phyloP scores from a whole-genome alignment of 1,140 invertebrate genomes.

The Bombus superbus region DNA sequence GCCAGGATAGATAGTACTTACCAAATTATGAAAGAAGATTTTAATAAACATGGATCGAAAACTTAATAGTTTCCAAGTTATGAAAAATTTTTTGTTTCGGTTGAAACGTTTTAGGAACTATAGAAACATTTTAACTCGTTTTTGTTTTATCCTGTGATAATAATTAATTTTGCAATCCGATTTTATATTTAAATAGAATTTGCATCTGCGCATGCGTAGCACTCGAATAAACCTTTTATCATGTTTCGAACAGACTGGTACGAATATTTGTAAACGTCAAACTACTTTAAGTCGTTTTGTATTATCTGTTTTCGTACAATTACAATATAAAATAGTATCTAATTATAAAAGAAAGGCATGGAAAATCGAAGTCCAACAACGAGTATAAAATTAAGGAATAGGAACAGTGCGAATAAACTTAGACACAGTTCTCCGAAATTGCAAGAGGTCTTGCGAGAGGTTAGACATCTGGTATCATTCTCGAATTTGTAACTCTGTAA shows the following conservation, averaged over 20 bases:
- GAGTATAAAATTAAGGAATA: slow-evolving; percentile 69
- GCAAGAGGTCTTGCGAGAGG: slow-evolving; percentile 78
- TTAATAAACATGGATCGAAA: too few species aligned
- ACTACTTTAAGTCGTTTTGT: neutral
- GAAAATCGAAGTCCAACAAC: slow-evolving; percentile 66
- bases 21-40: too few species aligned
- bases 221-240: neutral
- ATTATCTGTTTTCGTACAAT: neutral
- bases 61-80: too few species aligned
- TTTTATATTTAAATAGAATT: neutral
- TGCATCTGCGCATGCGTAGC: neutral
- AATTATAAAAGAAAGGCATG: slow-evolving; percentile 52
- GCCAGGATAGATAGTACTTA: too few species aligned
- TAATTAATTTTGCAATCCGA: neutral
- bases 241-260: neutral
- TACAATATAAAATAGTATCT: neutral
- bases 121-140: too few species aligned
- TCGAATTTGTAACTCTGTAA: neutral
- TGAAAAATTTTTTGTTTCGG: too few species aligned
- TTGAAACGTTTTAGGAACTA: too few species aligned
- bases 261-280: neutral
- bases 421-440: slow-evolving; percentile 79
- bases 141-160: too few species aligned
- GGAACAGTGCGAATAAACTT: slow-evolving; percentile 72
- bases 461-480: slow-evolving; percentile 53